Percentiles rank a stretch among this genome's conserved stretches.
Evolutionary conservation across 2,797 vertebrate species (phyloP).

Genomic region (Gallirallus australis): DNA sequence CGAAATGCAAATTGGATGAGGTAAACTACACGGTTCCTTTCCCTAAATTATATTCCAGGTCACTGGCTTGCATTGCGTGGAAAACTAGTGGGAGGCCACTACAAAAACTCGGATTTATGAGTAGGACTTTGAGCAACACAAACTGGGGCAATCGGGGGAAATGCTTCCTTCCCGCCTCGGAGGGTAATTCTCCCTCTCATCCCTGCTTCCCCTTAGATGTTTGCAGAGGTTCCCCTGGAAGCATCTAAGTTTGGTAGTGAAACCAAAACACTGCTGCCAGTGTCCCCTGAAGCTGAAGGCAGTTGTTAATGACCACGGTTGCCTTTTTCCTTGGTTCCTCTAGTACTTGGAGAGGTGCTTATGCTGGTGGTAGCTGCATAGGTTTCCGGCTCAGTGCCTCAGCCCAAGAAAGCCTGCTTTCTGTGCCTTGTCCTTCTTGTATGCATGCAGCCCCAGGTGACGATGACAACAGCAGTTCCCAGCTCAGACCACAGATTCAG

Average conservation of each 20-base stretch:
- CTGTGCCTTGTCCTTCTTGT: background rate
- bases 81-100: background rate
- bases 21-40: constrained; percentile 6
- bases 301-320: background rate
- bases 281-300: background rate
- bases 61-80: background rate
- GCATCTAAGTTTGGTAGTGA: background rate
- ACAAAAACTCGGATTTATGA: background rate
- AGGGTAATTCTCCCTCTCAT: background rate
- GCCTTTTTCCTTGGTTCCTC: background rate
- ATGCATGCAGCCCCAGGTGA: accelerated
- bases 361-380: background rate
- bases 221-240: background rate
- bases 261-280: background rate
- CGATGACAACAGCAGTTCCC: background rate
- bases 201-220: background rate
- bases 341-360: background rate
- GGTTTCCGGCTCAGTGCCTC: accelerated
- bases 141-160: background rate
- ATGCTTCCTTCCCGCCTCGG: background rate
- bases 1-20: constrained; percentile 23
- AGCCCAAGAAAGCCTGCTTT: background rate
- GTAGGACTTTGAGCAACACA: background rate
- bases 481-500: background rate
- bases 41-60: constrained; percentile 23